Evolutionary conservation across 2,888 invertebrate species (phyloP), one percentile per base, ranked within the genome.

Genomic region (Stenolophus ochropezus): DNA sequence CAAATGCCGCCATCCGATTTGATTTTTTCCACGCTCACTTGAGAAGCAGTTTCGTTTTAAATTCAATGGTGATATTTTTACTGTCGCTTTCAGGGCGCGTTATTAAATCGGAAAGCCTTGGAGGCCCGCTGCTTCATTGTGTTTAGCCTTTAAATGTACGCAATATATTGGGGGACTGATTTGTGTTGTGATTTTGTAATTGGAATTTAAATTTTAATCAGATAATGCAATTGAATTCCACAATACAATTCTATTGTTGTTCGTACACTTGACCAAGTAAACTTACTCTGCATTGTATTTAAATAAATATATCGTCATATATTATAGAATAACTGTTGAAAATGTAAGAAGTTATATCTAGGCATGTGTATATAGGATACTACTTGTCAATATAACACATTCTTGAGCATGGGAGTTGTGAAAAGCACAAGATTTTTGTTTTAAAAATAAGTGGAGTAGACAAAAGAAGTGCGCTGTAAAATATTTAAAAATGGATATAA

Each of bases 141-240:
- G 16, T 27, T 33, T 16, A 33, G 18, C 65, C 33, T 69, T 69
- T 33, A 69, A 69, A 27, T 14, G 61, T 61, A 14, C 4, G 11
- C 61, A 61, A 61, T 61, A 51, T 51, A 51, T 56, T 56, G 5
- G 11, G 16, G 33, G 27, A 27, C 33, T 11, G 33, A 69, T 27
- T 69, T 69, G 65, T 33, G 27, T 69, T 33, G 65, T 69, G 27
- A 69, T 69, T 69, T 69, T 33, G 33, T 69, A 69, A 69, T 69
- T 69, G 65, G 65, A 69, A 69, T 27, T 33, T 69, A 69, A 69
- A 69, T 69, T 69, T 69, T 33, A 69, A 69, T 33, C 16, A 69
- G 33, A 33, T 18, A 18, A 69, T 69, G 33, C 65, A 69, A 69
- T 69, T 33, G 65, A 42, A 42, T 11, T 33, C 33, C 11, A 42